Conservation (phyloP, 2,113 vertebrate genomes). For the Tupaia tana region DNA sequence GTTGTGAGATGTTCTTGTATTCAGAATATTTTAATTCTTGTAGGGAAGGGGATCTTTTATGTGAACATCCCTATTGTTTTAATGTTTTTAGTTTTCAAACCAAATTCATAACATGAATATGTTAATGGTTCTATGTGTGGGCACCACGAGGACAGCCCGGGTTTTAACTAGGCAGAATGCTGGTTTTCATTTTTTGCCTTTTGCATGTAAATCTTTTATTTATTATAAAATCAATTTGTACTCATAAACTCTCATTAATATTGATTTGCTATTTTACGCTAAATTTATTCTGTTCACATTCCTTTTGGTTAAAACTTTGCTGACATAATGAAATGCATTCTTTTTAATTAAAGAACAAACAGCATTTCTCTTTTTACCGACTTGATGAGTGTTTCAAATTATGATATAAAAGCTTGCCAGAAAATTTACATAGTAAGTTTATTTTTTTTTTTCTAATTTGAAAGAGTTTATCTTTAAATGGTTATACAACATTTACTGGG, state of each 20-base stretch:
- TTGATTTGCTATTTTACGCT: slow-evolving; percentile 18
- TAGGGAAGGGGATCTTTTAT: not conserved
- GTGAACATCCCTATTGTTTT: not conserved
- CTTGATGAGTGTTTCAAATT: slow-evolving; percentile 44
- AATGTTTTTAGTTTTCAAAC: not conserved
- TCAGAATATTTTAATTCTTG: not conserved
- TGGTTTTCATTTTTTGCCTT: not conserved
- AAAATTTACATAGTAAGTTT: not conserved
- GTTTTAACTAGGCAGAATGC: not conserved
- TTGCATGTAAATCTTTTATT: slow-evolving; percentile 25
- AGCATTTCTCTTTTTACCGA: not conserved
- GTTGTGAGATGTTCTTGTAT: not conserved
- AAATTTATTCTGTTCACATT: not conserved
- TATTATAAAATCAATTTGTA: slow-evolving; percentile 44
- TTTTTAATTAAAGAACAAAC: slow-evolving; percentile 47
- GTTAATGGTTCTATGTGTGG: not conserved
- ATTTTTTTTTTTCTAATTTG: slow-evolving; percentile 42
- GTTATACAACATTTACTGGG: not conserved
- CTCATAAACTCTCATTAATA: slow-evolving; percentile 9
- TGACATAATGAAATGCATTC: slow-evolving; percentile 42
- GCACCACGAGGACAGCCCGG: not conserved
- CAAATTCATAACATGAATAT: not conserved
- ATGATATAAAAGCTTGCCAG: slow-evolving; percentile 26
- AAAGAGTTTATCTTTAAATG: not conserved
- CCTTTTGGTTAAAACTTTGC: slow-evolving; percentile 20